Evolutionary conservation across 2,797 vertebrate genomes (phyloP).

Genomic region (Hydrolagus colliei): DNA sequence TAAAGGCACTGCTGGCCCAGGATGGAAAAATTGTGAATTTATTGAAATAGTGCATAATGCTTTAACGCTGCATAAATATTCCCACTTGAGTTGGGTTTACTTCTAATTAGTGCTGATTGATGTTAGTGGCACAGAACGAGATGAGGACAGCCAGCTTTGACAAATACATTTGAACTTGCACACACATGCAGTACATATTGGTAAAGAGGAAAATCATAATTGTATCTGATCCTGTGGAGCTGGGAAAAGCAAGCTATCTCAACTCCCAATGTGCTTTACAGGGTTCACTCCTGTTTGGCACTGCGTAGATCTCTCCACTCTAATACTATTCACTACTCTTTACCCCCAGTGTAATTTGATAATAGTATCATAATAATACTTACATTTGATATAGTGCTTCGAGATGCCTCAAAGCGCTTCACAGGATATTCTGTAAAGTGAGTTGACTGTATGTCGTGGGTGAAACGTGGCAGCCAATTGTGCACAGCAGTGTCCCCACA

Average conservation of each 20-base stretch:
- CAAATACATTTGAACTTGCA: neutral
- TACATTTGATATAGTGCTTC: too few relatives aligned
- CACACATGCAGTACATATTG: neutral
- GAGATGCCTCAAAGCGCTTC: too few relatives aligned
- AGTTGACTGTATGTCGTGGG: too few relatives aligned
- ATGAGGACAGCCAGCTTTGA: neutral
- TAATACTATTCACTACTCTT: too few relatives aligned
- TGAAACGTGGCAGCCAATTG: too few relatives aligned
- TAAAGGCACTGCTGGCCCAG: slow-evolving; percentile 11
- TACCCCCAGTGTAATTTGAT: too few relatives aligned
- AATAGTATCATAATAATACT: too few relatives aligned
- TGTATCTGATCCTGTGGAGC: too few relatives aligned
- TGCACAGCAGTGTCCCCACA: too few relatives aligned
- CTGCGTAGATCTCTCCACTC: neutral
- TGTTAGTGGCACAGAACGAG: neutral
- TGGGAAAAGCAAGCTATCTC: too few relatives aligned
- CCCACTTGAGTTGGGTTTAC: slow-evolving; percentile 19
- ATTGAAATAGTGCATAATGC: neutral
- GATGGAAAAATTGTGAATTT: slow-evolving; percentile 23
- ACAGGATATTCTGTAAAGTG: too few relatives aligned
- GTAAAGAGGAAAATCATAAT: neutral
- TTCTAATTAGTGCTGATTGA: slow-evolving; percentile 2
- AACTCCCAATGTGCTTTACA: too few relatives aligned
- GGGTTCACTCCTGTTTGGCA: neutral
- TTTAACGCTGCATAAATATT: slow-evolving; percentile 22